Evolutionary conservation across 2,113 vertebrate species (phyloP).

Genomic region (Tachysurus fulvidraco): DNA sequence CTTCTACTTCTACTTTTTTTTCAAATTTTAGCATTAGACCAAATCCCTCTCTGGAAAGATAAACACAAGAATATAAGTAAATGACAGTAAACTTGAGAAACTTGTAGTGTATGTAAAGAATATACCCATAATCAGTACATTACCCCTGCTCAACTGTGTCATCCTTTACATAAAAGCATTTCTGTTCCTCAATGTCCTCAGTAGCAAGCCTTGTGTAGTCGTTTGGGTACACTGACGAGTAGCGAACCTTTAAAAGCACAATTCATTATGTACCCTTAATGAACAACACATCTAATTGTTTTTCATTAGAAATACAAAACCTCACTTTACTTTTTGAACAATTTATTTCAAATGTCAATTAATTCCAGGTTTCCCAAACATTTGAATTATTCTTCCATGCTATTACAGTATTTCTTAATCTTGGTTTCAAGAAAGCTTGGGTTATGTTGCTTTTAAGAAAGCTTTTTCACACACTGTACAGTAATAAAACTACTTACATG

Average conservation of each 20-base stretch:
- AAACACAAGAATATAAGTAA: background rate
- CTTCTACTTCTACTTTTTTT: too few relatives aligned
- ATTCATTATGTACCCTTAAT: background rate
- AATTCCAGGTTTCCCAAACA: background rate
- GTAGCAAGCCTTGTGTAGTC: conserved; percentile 42
- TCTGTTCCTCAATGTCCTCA: background rate
- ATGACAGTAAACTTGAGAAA: background rate
- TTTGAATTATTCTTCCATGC: background rate
- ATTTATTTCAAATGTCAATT: background rate
- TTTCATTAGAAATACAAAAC: background rate
- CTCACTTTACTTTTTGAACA: background rate
- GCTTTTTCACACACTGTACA: background rate
- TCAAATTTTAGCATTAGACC: background rate
- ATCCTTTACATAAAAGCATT: conserved; percentile 42
- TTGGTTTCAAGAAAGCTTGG: background rate
- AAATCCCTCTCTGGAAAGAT: conserved; percentile 16
- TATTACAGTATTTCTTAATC: background rate
- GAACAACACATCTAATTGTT: background rate
- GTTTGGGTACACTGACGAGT: conserved; percentile 48
- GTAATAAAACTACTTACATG: conserved; percentile 23
- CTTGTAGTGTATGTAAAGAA: background rate
- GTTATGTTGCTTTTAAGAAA: background rate
- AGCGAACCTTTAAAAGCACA: conserved; percentile 29
- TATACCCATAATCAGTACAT: background rate
- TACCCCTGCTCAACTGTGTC: background rate